These are phyloP conservation scores for Ophioninae sp. DNA, from an alignment of 2,888 invertebrate species.

Conservation along the genomic window DNA sequence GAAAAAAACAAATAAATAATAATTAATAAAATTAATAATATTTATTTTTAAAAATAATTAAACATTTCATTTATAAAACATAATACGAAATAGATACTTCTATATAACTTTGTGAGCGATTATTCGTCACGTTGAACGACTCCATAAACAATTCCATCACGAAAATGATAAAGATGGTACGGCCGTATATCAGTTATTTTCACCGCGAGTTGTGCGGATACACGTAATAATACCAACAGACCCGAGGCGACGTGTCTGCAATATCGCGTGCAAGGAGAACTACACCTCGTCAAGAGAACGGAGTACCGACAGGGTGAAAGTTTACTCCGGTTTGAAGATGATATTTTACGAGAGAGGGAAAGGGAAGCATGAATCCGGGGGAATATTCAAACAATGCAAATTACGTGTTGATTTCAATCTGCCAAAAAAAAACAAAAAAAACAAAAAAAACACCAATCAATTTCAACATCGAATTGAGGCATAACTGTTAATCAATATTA, in stretches of 20 bases:
- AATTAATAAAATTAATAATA: background rate
- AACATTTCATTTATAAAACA: background rate
- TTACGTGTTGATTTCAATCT: constrained; percentile 43
- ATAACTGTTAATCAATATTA: background rate
- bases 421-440: background rate
- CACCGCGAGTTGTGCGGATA: background rate
- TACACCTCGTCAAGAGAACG: constrained; percentile 47
- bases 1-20: no score
- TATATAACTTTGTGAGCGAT: background rate
- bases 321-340: constrained; percentile 55
- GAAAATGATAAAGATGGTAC: background rate
- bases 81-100: background rate
- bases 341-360: constrained; percentile 33
- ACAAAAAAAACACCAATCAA: background rate
- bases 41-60: background rate
- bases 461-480: background rate
- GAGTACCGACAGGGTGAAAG: constrained; percentile 57
- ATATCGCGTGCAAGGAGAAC: constrained; percentile 40
- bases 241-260: constrained; percentile 40
- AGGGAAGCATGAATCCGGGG: constrained; percentile 33
- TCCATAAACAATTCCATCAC: background rate
- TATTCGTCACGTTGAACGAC: background rate
- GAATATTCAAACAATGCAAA: constrained; percentile 52
- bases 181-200: background rate
- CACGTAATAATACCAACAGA: constrained; percentile 44